Conservation (phyloP, 2,888 invertebrate species). For the Dastarcus helophoroides region DNA sequence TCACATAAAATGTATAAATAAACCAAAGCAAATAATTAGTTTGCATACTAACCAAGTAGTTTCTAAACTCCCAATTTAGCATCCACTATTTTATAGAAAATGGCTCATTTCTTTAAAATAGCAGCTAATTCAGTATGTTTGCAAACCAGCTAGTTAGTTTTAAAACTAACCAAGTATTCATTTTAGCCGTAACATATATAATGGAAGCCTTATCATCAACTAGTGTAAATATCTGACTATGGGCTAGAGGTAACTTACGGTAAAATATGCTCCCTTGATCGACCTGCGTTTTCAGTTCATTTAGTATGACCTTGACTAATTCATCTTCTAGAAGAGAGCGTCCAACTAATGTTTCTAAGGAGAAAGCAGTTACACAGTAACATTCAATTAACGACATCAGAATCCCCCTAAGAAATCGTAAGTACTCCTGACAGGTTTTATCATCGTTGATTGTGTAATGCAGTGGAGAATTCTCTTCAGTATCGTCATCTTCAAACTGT, state of each 20-base stretch:
- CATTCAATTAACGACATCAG: slow-evolving; percentile 64
- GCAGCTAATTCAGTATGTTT: too few species aligned
- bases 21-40: too few species aligned
- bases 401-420: slow-evolving; percentile 40
- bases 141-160: too few species aligned
- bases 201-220: too few species aligned
- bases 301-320: slow-evolving; percentile 53
- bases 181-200: too few species aligned
- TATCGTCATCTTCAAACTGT: slow-evolving; percentile 39
- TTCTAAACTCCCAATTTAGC: too few species aligned
- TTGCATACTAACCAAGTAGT: too few species aligned
- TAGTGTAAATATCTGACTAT: too few species aligned
- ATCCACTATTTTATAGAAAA: too few species aligned
- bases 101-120: too few species aligned
- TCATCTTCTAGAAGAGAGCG: slow-evolving; percentile 52
- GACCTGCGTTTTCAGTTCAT: slow-evolving; percentile 52
- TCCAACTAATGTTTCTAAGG: slow-evolving; percentile 44
- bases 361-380: slow-evolving; percentile 55
- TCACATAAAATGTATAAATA: too few species aligned
- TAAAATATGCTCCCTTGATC: slow-evolving; percentile 47
- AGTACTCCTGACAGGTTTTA: slow-evolving; percentile 21
- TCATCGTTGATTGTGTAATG: slow-evolving; percentile 24
- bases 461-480: slow-evolving; percentile 23
- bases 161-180: too few species aligned
- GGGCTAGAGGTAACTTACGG: slow-evolving; percentile 51